Base-by-base conservation (phyloP, 1,140 invertebrate genomes). In the Theocolax elegans region DNA sequence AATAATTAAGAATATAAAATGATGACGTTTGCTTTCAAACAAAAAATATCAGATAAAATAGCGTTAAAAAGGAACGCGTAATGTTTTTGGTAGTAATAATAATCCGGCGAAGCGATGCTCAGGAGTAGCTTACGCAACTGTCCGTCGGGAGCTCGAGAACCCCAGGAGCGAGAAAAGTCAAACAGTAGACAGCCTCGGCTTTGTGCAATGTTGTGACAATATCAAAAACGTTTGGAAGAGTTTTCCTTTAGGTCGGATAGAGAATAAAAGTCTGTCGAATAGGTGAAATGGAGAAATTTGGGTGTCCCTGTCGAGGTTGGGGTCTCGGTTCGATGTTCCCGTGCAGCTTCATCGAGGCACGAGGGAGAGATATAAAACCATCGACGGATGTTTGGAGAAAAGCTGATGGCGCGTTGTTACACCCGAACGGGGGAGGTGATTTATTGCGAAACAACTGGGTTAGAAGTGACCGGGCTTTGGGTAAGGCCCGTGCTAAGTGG, bases 371-470 rank as follows among this genome's bases (percentile, higher is more conserved):
- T 21, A 7, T 48, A 48, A 48, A 21, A 6, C 17, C 8, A n/a
- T n/a, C n/a, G n/a, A n/a, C n/a, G n/a, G n/a, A n/a, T n/a, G n/a
- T n/a, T n/a, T n/a, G n/a, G n/a, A n/a, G n/a, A n/a, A 48, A 64
- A 64, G 62, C 62, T 17, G 29, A 27, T 38, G 48, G 46, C 17
- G n/a, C 59, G 17, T 15, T 13, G 62, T 46, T 25, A 44, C 12
- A n/a, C 42, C n/a, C 3, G 56, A 71, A 74, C 72, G 65, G 74
- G 40, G 31, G 46, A 59, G 54, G 71, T 79, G 79, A 80, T 81
- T 80, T 80, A 81, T 79, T 74, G 67, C 74, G 59, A 77, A 82
- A 76, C 79, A 81, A 80, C 76, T 75, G 76, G 76, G 70, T 75
- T 65, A 49, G 59, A 74, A 75, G 65, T 80, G 70, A 71, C 67